A percentile compares a stretch with the other conserved stretches of the same genome.
Evolutionary conservation across 1,140 invertebrate species (phyloP).

Genomic region (Brachionus plicatilis): DNA sequence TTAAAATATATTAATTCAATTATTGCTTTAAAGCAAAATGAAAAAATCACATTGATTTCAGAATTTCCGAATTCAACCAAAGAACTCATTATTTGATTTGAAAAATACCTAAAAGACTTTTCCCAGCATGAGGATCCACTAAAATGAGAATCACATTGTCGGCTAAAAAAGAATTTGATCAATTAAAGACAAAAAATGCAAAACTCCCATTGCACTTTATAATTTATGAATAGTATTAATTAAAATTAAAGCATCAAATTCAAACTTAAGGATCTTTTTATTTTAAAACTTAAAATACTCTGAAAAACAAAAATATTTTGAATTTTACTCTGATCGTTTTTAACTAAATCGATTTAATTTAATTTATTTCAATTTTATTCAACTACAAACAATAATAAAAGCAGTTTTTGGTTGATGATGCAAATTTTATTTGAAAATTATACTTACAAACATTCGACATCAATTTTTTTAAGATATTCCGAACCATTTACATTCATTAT

Average conservation of each 20-base stretch:
- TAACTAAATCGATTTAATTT: too few relatives aligned
- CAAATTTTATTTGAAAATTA: neutral
- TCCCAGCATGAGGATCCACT: neutral
- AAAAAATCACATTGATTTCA: neutral
- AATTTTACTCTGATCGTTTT: too few relatives aligned
- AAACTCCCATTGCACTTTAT: too few relatives aligned
- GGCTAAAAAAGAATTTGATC: neutral
- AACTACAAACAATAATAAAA: too few relatives aligned
- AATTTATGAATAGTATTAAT: neutral
- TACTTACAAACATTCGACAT: neutral
- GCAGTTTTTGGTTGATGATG: too few relatives aligned
- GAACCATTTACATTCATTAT: neutral
- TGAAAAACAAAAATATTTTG: too few relatives aligned
- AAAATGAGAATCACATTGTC: conserved; percentile 37
- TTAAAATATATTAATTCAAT: neutral
- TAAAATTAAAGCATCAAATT: neutral
- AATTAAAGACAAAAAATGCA: neutral
- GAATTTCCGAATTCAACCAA: conserved; percentile 26
- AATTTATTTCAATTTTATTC: too few relatives aligned
- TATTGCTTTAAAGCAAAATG: neutral
- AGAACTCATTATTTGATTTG: neutral
- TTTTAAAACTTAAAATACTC: too few relatives aligned
- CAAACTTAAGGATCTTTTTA: too few relatives aligned
- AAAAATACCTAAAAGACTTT: conserved; percentile 18
- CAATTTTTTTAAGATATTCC: neutral